phyloP scores from a whole-genome alignment of 2,888 invertebrate species.

The Cheilosia urbana region DNA sequence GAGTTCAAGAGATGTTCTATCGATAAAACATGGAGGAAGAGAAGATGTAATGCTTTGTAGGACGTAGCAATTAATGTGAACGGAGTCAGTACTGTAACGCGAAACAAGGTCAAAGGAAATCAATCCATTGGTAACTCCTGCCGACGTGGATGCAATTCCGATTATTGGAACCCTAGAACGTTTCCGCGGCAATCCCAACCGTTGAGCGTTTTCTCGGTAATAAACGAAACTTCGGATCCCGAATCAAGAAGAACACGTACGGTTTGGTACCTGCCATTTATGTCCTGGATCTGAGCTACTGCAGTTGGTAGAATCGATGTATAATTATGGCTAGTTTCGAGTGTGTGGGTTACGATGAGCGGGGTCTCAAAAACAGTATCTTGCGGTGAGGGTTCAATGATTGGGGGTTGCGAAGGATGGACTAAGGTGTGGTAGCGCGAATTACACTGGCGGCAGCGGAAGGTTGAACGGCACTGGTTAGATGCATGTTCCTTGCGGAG shows the following conservation, averaged over 20 bases:
- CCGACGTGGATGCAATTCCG: neutral
- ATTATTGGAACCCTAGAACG: neutral
- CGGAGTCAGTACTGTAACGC: too few relatives aligned
- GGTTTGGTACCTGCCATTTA: neutral
- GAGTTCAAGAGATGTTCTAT: neutral
- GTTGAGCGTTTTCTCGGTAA: neutral
- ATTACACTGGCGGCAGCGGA: slow-evolving; percentile 16
- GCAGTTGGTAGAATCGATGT: neutral
- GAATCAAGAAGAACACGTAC: neutral
- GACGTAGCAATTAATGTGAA: too few relatives aligned
- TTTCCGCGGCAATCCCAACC: too few relatives aligned
- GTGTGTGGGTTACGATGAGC: too few relatives aligned
- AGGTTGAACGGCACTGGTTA: slow-evolving; percentile 23
- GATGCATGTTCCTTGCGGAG: slow-evolving; percentile 19
- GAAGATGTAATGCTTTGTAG: too few relatives aligned
- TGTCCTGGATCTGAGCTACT: neutral
- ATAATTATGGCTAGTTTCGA: too few relatives aligned
- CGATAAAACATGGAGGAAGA: too few relatives aligned
- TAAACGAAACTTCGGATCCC: slow-evolving; percentile 23
- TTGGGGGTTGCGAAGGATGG: neutral
- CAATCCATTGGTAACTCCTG: too few relatives aligned
- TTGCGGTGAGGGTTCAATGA: too few relatives aligned
- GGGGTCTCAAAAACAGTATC: too few relatives aligned
- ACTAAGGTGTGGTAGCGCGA: neutral
- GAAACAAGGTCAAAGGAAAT: too few relatives aligned